Evolutionary conservation across 2,888 invertebrate species (phyloP).

Genomic region (Coenonympha glycerion): DNA sequence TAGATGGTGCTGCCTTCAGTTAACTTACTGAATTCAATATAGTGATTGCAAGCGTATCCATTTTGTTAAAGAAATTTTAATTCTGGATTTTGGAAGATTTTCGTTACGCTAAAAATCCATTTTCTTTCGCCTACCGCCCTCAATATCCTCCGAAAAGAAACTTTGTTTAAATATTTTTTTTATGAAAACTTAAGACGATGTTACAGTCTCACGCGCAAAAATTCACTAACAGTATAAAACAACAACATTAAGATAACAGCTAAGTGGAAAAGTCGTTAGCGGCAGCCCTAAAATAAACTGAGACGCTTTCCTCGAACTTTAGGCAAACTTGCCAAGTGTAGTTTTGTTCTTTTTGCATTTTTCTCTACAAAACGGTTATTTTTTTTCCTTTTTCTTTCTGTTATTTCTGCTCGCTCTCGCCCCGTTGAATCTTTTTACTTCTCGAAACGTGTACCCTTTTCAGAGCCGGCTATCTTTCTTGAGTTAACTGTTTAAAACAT

Average conservation of each 20-base stretch:
- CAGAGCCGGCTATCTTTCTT: constrained; percentile 72
- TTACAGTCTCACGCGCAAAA: background rate
- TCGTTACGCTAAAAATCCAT: too few relatives aligned
- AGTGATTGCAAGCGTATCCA: too few relatives aligned
- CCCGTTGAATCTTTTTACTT: constrained; percentile 64
- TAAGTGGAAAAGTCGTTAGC: constrained; percentile 32
- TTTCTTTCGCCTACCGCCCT: too few relatives aligned
- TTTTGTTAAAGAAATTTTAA: too few relatives aligned
- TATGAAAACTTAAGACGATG: too few relatives aligned
- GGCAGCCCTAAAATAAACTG: constrained; percentile 45
- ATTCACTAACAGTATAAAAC: background rate
- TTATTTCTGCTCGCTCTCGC: constrained; percentile 40
- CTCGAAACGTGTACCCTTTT: constrained; percentile 72
- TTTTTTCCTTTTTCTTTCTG: constrained; percentile 39
- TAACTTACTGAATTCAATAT: too few relatives aligned
- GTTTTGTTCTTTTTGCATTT: constrained; percentile 69
- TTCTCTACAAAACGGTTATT: constrained; percentile 55
- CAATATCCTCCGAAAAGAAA: too few relatives aligned
- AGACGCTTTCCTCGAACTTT: constrained; percentile 47
- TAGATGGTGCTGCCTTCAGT: too few relatives aligned
- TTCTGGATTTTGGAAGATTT: too few relatives aligned
- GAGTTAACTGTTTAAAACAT: constrained; percentile 60
- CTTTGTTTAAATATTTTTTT: too few relatives aligned
- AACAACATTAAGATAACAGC: constrained; percentile 26
- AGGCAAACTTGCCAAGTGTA: constrained; percentile 69